Base-by-base conservation (phyloP, 2,888 invertebrate genomes). In the Eupithecia exiguata region DNA sequence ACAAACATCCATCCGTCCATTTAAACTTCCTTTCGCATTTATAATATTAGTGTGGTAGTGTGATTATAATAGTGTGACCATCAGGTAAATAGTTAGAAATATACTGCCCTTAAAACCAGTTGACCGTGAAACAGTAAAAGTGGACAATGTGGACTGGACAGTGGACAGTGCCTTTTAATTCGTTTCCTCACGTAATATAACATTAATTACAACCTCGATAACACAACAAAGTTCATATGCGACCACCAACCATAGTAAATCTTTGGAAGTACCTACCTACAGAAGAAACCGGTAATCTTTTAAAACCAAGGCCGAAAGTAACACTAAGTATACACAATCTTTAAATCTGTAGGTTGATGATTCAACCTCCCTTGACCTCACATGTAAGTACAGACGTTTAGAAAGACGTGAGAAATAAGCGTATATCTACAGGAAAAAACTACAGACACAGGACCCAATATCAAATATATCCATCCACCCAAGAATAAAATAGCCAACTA, bases 281-380 rank as follows among this genome's bases (percentile, higher is more conserved):
- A 35, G 18, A 35, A 62, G 30, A 18, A 62, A 35, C 35, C 16
- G 62, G 43, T 49, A 72, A 68, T 68, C 36, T 49, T 63, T 62
- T 40, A 63, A 3, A n/a, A 14, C 14, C 70, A 67, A 74, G 70
- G 74, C 49, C 67, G 58, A 66, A 43, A 72, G 18, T 62, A 66
- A 49, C 62, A 68, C 68, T 67, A 49, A 3, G 21, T 67, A 49
- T 61, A 70, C 61, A 61, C 61, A 61, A 70, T 70, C 73, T 36
- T 46, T 14, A 25, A 25, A 58, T 58, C 58, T 58, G 25, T 21
- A 62, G 62, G 46, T 49, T 70, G 21, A 70, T 74, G 70, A 67
- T 70, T 74, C 67, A 70, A 36, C 25, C 67, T 66, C 21, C 74
- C 70, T 74, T 70, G 74, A 74, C 74, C 74, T 68, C 62, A 67